Percentiles rank a stretch among this genome's conserved stretches.
phyloP scores from a whole-genome alignment of 2,113 vertebrate species.

The Anolis sagrei region DNA sequence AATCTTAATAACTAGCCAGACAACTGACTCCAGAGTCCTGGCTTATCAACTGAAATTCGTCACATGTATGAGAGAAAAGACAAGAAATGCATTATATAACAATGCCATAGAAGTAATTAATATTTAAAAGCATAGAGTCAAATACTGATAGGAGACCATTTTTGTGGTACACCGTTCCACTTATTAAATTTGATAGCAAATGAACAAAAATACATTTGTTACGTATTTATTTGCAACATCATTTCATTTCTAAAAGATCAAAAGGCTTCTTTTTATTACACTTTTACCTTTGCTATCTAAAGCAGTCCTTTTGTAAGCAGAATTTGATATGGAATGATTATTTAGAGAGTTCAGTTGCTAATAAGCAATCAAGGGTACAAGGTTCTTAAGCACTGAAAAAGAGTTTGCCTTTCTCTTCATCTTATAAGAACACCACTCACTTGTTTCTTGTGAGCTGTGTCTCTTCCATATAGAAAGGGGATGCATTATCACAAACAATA shows the following conservation, averaged over 20 bases:
- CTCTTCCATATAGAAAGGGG: conserved; percentile 11
- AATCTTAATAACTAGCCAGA: conserved; percentile 87
- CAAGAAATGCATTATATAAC: conserved; percentile 81
- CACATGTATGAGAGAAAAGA: conserved; percentile 78
- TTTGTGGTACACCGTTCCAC: conserved; percentile 73
- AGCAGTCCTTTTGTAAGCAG: conserved; percentile 69
- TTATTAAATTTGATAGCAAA: conserved; percentile 74
- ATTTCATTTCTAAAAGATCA: conserved; percentile 76
- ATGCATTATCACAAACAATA: not conserved
- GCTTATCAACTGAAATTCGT: conserved; percentile 85
- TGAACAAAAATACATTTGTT: conserved; percentile 78
- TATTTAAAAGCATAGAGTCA: conserved; percentile 79
- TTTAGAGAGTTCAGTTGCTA: conserved; percentile 64
- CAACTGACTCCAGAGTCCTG: conserved; percentile 85
- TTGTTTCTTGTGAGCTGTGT: conserved; percentile 9
- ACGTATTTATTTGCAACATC: conserved; percentile 75
- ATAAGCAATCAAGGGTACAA: conserved; percentile 43
- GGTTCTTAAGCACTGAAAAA: conserved; percentile 40
- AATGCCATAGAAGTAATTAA: conserved; percentile 72
- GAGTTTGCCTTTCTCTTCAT: conserved; percentile 27
- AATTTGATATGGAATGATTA: conserved; percentile 68
- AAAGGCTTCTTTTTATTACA: conserved; percentile 74
- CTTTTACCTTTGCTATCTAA: conserved; percentile 76
- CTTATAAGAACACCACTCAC: not conserved
- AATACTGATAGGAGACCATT: conserved; percentile 75